A percentile compares a stretch with the other conserved stretches of the same genome.
These are phyloP conservation scores for Hipposideros larvatus DNA, from an alignment of 2,797 vertebrate species.

Conservation along the genomic window DNA sequence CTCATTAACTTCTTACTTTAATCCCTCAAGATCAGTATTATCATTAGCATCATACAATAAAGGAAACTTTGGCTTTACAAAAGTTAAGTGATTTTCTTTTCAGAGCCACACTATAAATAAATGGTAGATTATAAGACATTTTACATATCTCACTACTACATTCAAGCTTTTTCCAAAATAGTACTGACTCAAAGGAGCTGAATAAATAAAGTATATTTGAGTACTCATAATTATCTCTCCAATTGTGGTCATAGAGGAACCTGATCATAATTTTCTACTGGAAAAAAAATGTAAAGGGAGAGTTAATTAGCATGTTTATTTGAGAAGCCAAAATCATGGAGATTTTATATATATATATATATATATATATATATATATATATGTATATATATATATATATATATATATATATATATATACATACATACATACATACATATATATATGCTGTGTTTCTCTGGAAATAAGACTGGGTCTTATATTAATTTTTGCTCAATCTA, in stretches of 20 bases:
- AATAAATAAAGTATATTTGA: neutral
- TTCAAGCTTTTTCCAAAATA: slow-evolving; percentile 13
- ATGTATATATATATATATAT: no score
- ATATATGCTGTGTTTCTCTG: no score
- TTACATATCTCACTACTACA: neutral
- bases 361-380: no score
- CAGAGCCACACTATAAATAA: neutral
- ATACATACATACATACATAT: no score
- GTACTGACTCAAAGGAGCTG: neutral
- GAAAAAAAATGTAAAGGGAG: neutral
- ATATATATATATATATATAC: no score
- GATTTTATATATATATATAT: no score
- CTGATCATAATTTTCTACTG: neutral
- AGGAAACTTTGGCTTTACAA: neutral
- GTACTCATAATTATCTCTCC: neutral
- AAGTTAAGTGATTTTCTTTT: neutral
- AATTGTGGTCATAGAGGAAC: neutral
- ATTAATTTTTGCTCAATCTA: no score
- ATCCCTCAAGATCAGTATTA: neutral
- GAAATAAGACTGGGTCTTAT: neutral
- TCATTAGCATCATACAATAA: neutral
- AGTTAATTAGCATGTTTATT: neutral
- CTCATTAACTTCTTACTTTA: neutral
- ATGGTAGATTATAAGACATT: neutral
- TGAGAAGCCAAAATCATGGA: neutral